Percentiles rank a stretch among this genome's conserved stretches.
These are phyloP conservation scores for Agonopterix heracliana DNA, from an alignment of 2,888 invertebrate species.

Conservation along the genomic window DNA sequence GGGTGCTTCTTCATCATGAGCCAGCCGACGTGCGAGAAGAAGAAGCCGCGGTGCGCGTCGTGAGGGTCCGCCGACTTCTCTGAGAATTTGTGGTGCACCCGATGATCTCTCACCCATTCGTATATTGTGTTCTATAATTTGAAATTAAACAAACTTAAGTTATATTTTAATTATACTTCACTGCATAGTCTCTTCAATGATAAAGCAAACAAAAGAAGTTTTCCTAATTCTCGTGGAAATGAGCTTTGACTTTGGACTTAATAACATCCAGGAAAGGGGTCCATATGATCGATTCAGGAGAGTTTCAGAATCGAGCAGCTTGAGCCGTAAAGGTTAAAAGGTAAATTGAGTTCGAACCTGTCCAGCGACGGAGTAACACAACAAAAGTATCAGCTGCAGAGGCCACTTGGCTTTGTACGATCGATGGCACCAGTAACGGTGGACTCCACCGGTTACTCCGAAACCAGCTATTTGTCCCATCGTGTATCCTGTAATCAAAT, in stretches of 20 bases:
- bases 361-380: conserved; percentile 79
- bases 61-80: conserved; percentile 91
- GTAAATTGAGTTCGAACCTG: conserved; percentile 66
- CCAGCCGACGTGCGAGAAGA: conserved; percentile 96
- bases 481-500: conserved; percentile 49
- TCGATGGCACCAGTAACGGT: conserved; percentile 81
- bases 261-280: too few species aligned
- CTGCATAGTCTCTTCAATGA: too few species aligned
- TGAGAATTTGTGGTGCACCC: conserved; percentile 84
- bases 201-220: too few species aligned
- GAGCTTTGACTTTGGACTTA: too few species aligned
- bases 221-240: too few species aligned
- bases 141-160: neutral
- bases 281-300: too few species aligned
- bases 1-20: conserved; percentile 93
- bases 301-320: too few species aligned
- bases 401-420: conserved; percentile 80
- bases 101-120: conserved; percentile 86
- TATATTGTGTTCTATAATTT: conserved; percentile 78
- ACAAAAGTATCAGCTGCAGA: conserved; percentile 74
- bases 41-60: conserved; percentile 88
- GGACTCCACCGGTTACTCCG: conserved; percentile 82
- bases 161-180: too few species aligned
- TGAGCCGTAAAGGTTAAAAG: neutral
- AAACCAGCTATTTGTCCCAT: conserved; percentile 78